Evolutionary conservation across 2,113 vertebrate genomes (phyloP).

Genomic region (Tor tambroides): DNA sequence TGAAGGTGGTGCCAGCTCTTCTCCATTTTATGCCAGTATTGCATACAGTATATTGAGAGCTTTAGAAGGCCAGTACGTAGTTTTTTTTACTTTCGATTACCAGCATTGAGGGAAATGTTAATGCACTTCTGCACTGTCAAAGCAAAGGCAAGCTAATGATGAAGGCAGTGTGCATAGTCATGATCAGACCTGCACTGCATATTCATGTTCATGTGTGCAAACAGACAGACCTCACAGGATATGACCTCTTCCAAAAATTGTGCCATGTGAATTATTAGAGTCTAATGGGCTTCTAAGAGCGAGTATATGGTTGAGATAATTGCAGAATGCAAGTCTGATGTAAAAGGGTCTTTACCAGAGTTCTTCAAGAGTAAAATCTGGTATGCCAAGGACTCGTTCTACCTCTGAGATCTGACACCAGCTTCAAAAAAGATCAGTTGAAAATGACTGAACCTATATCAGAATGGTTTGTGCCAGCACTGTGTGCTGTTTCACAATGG

Average conservation of each 20-base stretch:
- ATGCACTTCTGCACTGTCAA: conserved; percentile 8
- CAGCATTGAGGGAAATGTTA: not conserved
- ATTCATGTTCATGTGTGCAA: conserved; percentile 14
- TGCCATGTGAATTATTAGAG: not conserved
- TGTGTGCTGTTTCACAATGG: conserved; percentile 7
- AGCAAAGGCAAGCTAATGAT: not conserved
- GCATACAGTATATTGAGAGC: conserved; percentile 82
- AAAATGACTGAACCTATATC: conserved; percentile 21
- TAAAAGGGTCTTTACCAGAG: conserved; percentile 38
- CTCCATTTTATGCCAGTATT: conserved; percentile 75
- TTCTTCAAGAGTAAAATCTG: conserved; percentile 36
- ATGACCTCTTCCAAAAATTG: not conserved
- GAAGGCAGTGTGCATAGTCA: conserved; percentile 10
- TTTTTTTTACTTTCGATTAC: conserved; percentile 7
- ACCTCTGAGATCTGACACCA: conserved; percentile 46
- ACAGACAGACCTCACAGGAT: not conserved
- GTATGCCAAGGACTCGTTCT: not conserved
- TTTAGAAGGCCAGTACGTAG: conserved; percentile 57
- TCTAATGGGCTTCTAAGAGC: not conserved
- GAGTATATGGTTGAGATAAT: conserved; percentile 32
- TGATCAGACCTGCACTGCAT: not conserved
- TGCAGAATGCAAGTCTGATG: conserved; percentile 32
- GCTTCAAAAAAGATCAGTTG: conserved; percentile 49
- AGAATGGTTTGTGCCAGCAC: conserved; percentile 15
- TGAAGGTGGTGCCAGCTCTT: conserved; percentile 83